These are phyloP conservation scores for Bettongia penicillata DNA, from an alignment of 2,113 vertebrate genomes.

Conservation along the genomic window DNA sequence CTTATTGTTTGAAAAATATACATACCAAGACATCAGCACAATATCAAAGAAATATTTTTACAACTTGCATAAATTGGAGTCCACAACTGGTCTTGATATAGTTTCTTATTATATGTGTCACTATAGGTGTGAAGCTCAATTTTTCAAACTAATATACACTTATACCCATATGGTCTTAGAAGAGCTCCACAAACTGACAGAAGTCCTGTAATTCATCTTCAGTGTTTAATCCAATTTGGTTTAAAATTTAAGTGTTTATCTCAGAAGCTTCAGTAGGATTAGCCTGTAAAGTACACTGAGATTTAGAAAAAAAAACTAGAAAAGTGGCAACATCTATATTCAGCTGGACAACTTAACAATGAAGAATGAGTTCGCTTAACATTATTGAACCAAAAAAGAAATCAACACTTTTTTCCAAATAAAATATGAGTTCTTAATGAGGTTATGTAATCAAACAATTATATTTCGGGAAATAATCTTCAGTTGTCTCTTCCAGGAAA, in stretches of 20 bases:
- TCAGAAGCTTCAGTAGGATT: background rate
- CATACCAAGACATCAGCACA: background rate
- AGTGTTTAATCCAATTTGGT: background rate
- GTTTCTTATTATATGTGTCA: background rate
- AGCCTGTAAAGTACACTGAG: background rate
- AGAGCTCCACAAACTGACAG: background rate
- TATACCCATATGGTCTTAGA: background rate
- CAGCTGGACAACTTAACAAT: background rate
- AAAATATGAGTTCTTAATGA: conserved; percentile 1
- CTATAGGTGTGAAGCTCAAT: background rate
- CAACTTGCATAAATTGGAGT: background rate
- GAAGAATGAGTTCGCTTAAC: conserved; percentile 6
- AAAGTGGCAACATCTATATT: background rate
- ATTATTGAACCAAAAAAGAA: background rate
- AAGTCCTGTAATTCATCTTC: background rate
- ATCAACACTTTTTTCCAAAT: background rate
- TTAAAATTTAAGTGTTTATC: background rate
- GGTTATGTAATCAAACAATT: background rate
- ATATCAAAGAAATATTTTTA: background rate
- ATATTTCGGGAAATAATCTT: background rate
- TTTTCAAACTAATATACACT: background rate
- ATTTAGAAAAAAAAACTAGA: background rate
- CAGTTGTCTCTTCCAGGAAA: background rate
- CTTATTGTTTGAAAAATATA: background rate
- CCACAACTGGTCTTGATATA: background rate